Evolutionary conservation across 2,888 invertebrate species (phyloP).

Genomic region (Drosophila lutescens): DNA sequence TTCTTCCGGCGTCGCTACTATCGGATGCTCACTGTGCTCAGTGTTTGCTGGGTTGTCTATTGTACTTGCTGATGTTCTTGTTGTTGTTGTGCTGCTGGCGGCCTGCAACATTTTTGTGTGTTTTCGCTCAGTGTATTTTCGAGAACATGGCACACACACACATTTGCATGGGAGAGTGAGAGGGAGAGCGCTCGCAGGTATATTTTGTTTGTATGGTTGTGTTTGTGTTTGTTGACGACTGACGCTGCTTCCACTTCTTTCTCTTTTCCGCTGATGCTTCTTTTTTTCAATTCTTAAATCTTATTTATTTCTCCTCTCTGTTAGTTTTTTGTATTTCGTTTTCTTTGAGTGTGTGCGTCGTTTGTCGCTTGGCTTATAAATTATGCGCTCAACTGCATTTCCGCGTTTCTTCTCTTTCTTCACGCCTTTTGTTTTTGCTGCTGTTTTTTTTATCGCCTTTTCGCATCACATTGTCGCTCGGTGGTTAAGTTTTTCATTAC

Average conservation of each 20-base stretch:
- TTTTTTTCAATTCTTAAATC: slow-evolving; percentile 38
- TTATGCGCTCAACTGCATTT: slow-evolving; percentile 78
- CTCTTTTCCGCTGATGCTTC: slow-evolving; percentile 53
- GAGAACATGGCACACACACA: slow-evolving; percentile 24
- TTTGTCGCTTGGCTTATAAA: slow-evolving; percentile 68
- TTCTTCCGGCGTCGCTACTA: slow-evolving; percentile 79
- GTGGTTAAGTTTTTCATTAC: slow-evolving; percentile 38
- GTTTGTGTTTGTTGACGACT: slow-evolving; percentile 21
- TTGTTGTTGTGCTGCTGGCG: slow-evolving; percentile 48
- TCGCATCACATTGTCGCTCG: slow-evolving; percentile 61
- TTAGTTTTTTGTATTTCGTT: slow-evolving; percentile 14
- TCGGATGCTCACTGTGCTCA: slow-evolving; percentile 50
- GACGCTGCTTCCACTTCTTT: slow-evolving; percentile 31
- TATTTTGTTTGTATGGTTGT: slow-evolving; percentile 1
- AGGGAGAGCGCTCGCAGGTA: slow-evolving; percentile 16
- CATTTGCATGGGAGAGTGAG: slow-evolving; percentile 19
- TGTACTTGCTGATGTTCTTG: slow-evolving; percentile 12
- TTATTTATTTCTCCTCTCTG: slow-evolving; percentile 22
- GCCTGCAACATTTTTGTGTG: slow-evolving; percentile 75
- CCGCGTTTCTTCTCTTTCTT: slow-evolving; percentile 62
- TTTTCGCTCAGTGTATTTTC: slow-evolving; percentile 48
- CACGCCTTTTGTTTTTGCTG: slow-evolving; percentile 28
- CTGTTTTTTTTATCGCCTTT: slow-evolving; percentile 50
- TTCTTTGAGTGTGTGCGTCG: slow-evolving; percentile 30
- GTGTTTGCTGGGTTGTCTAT: background rate